Evolutionary conservation across 2,797 vertebrate species (phyloP).

Genomic region (Sphenopsis melanotis): DNA sequence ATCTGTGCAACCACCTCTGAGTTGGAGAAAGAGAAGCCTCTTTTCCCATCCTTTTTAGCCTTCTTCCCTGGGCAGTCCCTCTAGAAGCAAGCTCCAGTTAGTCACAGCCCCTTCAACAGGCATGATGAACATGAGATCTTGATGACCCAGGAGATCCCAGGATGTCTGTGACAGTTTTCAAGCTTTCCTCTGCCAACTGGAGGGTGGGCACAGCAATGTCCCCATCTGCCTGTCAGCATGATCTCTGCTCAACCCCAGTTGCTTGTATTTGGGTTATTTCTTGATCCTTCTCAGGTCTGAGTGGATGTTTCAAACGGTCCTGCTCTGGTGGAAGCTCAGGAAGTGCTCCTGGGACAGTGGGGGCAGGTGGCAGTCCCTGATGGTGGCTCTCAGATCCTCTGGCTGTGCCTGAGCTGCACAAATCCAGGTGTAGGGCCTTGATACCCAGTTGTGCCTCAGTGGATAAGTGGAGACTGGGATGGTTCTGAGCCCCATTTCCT

Average conservation of each 20-base stretch:
- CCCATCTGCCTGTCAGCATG: not conserved
- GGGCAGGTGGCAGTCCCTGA: not conserved
- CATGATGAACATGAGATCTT: not conserved
- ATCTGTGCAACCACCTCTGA: not conserved
- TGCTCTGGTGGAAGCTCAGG: not conserved
- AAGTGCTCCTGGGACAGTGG: not conserved
- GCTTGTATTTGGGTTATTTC: not conserved
- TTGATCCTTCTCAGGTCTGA: not conserved
- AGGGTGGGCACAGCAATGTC: not conserved
- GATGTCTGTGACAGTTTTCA: not conserved
- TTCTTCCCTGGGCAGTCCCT: not conserved
- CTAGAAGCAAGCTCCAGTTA: not conserved
- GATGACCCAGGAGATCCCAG: not conserved
- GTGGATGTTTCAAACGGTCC: not conserved
- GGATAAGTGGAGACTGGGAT: not conserved
- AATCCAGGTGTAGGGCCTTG: not conserved
- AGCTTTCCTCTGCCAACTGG: not conserved
- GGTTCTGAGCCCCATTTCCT: not conserved
- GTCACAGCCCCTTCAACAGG: not conserved
- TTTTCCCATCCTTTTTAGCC: not conserved
- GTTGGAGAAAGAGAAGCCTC: not conserved
- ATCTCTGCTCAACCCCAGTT: not conserved
- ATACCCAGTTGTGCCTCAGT: not conserved
- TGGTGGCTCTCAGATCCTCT: not conserved
- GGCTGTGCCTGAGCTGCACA: not conserved